Percentiles rank a stretch among this genome's conserved stretches.
phyloP scores from a whole-genome alignment of 2,888 invertebrate genomes.

The Oligia fasciuncula region DNA sequence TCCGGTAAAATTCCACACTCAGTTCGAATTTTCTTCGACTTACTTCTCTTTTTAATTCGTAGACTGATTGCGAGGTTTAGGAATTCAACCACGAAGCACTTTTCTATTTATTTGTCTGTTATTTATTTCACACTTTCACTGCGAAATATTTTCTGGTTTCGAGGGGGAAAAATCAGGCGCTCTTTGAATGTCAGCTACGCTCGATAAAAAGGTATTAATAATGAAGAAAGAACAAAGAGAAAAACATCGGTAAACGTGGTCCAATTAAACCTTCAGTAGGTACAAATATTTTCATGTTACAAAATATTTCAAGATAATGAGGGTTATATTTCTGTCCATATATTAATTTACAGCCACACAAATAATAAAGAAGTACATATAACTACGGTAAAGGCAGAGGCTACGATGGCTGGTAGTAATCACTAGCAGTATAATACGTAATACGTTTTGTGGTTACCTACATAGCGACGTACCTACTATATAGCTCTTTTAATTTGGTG shows the following conservation, averaged over 20 bases:
- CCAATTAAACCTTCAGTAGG: constrained; percentile 5
- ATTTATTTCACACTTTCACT: constrained; percentile 23
- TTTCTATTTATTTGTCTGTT: constrained; percentile 47
- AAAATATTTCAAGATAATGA: constrained; percentile 24
- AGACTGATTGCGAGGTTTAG: constrained; percentile 66
- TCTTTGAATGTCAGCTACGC: neutral
- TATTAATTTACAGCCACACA: constrained; percentile 15
- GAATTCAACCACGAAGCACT: constrained; percentile 52
- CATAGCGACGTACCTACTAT: constrained; percentile 51
- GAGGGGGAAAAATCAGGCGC: neutral
- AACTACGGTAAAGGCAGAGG: constrained; percentile 8
- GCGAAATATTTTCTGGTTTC: neutral
- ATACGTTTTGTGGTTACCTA: constrained; percentile 54
- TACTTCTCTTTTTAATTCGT: constrained; percentile 71
- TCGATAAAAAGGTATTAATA: neutral
- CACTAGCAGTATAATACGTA: constrained; percentile 37
- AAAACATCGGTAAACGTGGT: constrained; percentile 2
- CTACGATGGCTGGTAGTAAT: constrained; percentile 24
- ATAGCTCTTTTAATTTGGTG: constrained; percentile 67
- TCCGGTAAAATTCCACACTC: constrained; percentile 76
- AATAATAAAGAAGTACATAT: constrained; percentile 32
- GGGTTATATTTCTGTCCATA: constrained; percentile 12
- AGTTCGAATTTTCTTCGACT: constrained; percentile 73
- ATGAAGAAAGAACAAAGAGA: neutral
- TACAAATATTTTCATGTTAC: constrained; percentile 20